These are phyloP conservation scores for Chloroceryle aenea DNA, from an alignment of 2,113 vertebrate species.

Conservation along the genomic window DNA sequence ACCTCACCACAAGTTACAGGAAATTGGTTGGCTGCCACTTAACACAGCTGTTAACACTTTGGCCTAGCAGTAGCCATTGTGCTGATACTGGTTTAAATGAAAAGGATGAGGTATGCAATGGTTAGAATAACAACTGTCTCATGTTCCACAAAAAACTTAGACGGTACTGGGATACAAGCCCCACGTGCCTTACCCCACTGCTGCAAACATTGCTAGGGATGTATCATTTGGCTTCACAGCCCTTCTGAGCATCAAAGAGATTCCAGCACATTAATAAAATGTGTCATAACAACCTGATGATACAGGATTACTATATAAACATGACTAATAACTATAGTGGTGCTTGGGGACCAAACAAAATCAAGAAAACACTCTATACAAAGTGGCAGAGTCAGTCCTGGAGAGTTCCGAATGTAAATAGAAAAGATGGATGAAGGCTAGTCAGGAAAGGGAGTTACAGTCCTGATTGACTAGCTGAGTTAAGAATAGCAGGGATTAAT, in stretches of 20 bases:
- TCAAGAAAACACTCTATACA: background rate
- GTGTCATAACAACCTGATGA: background rate
- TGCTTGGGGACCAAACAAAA: background rate
- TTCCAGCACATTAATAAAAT: background rate
- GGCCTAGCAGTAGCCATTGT: slow-evolving; percentile 52
- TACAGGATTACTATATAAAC: background rate
- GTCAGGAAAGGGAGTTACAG: background rate
- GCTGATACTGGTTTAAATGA: slow-evolving; percentile 14
- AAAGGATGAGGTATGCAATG: background rate
- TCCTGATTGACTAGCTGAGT: background rate
- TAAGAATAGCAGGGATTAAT: background rate
- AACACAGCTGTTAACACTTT: slow-evolving; percentile 57
- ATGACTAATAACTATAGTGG: background rate
- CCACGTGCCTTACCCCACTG: background rate
- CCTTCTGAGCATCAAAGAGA: background rate
- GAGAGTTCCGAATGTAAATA: background rate
- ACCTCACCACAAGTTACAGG: slow-evolving; percentile 48
- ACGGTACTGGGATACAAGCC: background rate
- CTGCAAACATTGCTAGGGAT: background rate
- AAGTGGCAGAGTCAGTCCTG: background rate
- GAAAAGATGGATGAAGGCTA: background rate
- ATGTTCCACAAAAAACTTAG: background rate
- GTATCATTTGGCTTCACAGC: background rate
- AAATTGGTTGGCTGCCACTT: slow-evolving; percentile 56
- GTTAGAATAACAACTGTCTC: slow-evolving; percentile 30